Conservation (phyloP, 2,797 vertebrate species). For the Scyliorhinus canicula region DNA sequence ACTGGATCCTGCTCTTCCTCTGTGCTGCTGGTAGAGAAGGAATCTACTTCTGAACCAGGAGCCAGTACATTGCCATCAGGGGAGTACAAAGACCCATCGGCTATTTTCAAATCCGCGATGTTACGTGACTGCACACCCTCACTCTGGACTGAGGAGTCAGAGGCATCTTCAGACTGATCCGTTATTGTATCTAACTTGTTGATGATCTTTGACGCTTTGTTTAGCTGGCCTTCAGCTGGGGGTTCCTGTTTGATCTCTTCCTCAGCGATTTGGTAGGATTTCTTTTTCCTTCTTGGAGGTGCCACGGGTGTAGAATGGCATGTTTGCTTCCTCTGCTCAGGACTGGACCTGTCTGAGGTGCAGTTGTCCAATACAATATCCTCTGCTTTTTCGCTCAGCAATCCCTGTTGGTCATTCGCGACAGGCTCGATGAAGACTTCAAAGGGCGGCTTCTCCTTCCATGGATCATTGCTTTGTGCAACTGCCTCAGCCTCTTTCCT, state of each 20-base stretch:
- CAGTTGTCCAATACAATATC: neutral
- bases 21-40: conserved; percentile 82
- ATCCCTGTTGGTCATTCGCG: neutral
- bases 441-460: neutral
- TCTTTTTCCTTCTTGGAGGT: conserved; percentile 74
- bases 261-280: conserved; percentile 45
- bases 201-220: conserved; percentile 31
- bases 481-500: conserved; percentile 42
- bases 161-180: neutral
- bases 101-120: conserved; percentile 51
- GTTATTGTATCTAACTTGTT: rapidly evolving
- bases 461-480: neutral
- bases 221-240: neutral
- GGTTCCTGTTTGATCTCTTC: conserved; percentile 25
- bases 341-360: neutral
- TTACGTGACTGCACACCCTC: neutral
- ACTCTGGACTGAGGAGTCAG: conserved; percentile 19
- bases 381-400: neutral
- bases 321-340: conserved; percentile 41
- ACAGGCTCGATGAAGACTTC: neutral
- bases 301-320: conserved; percentile 63
- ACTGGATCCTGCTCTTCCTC: conserved; percentile 77
- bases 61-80: conserved; percentile 52
- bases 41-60: conserved; percentile 66
- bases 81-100: conserved; percentile 67